phyloP scores from a whole-genome alignment of 2,888 invertebrate species.

The Gortyna flavago region DNA sequence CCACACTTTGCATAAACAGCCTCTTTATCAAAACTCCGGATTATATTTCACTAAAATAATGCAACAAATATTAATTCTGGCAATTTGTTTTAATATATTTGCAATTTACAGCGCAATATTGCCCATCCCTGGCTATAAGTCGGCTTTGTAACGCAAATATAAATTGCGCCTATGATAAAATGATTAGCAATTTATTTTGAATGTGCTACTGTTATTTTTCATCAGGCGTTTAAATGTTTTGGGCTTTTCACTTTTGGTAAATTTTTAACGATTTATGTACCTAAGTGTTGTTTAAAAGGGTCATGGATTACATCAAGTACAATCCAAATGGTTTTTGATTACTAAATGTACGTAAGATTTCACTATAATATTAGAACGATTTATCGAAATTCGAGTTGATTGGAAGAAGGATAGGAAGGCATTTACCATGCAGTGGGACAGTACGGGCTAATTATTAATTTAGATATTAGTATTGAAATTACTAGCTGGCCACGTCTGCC shows the following conservation, averaged over 20 bases:
- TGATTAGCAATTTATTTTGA: constrained; percentile 68
- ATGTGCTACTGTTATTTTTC: constrained; percentile 38
- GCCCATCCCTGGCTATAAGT: constrained; percentile 51
- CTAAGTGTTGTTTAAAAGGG: not conserved
- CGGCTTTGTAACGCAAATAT: constrained; percentile 56
- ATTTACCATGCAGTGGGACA: no score
- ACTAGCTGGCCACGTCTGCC: no score
- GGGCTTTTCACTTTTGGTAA: not conserved
- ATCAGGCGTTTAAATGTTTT: constrained; percentile 28
- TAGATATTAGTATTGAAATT: no score
- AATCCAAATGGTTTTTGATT: not conserved
- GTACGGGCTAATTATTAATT: no score
- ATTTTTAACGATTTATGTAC: constrained; percentile 14
- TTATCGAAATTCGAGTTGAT: no score
- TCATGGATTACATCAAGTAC: not conserved
- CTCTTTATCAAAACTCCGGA: constrained; percentile 69
- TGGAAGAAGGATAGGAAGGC: no score
- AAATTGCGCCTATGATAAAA: constrained; percentile 62
- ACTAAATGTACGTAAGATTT: not conserved
- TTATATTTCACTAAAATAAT: constrained; percentile 61
- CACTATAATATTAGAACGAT: no score
- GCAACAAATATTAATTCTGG: constrained; percentile 71
- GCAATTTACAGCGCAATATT: constrained; percentile 67
- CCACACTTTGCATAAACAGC: constrained; percentile 58
- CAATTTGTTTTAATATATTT: constrained; percentile 74